phyloP scores from a whole-genome alignment of 2,888 invertebrate species.

The Glaucopsyche alexis region DNA sequence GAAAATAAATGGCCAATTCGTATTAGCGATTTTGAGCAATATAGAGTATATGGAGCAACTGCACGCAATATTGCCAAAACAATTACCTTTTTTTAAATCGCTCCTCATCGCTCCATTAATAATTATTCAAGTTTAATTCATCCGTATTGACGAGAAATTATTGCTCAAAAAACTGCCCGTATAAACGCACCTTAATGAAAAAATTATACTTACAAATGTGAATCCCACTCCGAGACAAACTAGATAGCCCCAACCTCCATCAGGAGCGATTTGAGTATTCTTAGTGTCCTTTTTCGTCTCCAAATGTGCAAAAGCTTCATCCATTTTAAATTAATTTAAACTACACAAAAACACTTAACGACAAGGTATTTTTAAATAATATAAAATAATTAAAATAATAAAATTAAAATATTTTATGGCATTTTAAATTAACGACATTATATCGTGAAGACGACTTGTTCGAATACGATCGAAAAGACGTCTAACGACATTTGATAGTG shows the following conservation, averaged over 20 bases:
- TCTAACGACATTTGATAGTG: neutral
- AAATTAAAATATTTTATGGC: neutral
- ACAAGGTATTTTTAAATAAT: neutral
- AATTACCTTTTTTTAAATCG: no score
- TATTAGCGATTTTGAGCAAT: no score
- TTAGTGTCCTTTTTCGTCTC: slow-evolving; percentile 46
- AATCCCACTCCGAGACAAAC: slow-evolving; percentile 86
- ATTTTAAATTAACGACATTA: neutral
- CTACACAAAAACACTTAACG: no score
- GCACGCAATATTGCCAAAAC: no score
- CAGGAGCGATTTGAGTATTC: slow-evolving; percentile 75
- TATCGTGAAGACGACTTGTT: neutral
- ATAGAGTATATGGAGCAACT: no score
- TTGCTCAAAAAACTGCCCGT: no score
- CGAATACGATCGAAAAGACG: neutral
- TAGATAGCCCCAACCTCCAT: slow-evolving; percentile 91
- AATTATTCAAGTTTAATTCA: no score
- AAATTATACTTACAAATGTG: slow-evolving; percentile 83
- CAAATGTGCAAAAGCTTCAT: slow-evolving; percentile 71
- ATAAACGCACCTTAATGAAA: no score
- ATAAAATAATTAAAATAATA: neutral
- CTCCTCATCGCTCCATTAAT: no score
- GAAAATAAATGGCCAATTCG: no score
- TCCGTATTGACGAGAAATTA: no score
- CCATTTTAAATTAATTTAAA: slow-evolving; percentile 51